Percentiles rank a stretch among this genome's conserved stretches.
Evolutionary conservation across 2,888 invertebrate genomes (phyloP).

Genomic region (Thecophora atra): DNA sequence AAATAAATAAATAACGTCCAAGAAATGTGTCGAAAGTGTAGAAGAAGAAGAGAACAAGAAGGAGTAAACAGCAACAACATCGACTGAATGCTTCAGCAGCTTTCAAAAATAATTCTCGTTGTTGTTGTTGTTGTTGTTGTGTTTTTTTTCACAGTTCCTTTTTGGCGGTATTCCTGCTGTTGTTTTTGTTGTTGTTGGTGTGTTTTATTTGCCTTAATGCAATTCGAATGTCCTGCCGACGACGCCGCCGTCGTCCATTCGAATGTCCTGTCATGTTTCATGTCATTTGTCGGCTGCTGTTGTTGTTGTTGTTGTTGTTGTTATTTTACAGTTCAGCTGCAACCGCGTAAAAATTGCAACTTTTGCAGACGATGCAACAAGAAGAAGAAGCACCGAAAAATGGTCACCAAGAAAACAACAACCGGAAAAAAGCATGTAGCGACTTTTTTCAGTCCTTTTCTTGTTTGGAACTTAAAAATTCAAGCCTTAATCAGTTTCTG

Average conservation of each 20-base stretch:
- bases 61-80: neutral
- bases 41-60: neutral
- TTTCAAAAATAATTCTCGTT: neutral
- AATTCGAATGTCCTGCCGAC: neutral
- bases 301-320: no score
- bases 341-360: constrained; percentile 33
- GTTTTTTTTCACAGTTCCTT: neutral
- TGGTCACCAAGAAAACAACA: neutral
- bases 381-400: neutral
- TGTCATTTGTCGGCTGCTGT: no score
- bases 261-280: constrained; percentile 19
- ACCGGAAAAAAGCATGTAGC: neutral
- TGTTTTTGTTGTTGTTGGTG: neutral
- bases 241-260: neutral
- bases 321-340: constrained; percentile 26
- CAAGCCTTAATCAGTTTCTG: no score
- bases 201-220: neutral
- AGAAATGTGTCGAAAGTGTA: neutral
- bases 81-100: constrained; percentile 3
- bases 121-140: no score
- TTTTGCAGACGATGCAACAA: constrained; percentile 29
- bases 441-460: neutral
- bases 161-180: neutral
- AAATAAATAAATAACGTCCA: constrained; percentile 14
- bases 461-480: no score